Base-by-base conservation (phyloP, 2,797 vertebrate species). In the Simalia tracyae region DNA sequence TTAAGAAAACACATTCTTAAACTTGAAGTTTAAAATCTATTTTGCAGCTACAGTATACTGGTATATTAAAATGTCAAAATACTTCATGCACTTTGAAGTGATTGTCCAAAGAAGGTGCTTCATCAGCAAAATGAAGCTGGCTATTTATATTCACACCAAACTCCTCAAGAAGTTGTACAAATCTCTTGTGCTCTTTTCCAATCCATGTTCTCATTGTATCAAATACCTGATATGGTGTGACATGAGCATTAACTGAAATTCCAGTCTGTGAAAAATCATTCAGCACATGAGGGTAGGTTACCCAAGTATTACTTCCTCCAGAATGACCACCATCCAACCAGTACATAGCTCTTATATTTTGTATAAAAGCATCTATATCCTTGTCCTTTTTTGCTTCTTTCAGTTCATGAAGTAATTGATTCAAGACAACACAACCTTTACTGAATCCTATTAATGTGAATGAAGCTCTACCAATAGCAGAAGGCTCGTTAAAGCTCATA, bases 301-400 rank as follows among this genome's bases (percentile, higher is more conserved):
- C 98, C 99, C 99, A 99, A 72, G 99, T 99, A 95, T 99, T 98
- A 88, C 98, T 98, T 94, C 99, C 99, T 57, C 99, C 99, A 0
- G 99, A 98, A 96, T 99, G 99, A 1, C 99, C 99, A 1, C 99
- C 99, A 92, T 99, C 99, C 96, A 99, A 96, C 99, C 99, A 99
- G 97, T 98, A 99, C 96, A 99, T 98, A 63, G 98, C 98, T 26
- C 97, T 98, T 94, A 99, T 96, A 93, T 96, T 97, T 87, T 96
- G 96, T 46, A 99, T 93, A 91, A 99, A 99, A 95, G 95, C 88
- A 2, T 97, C 95, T 88, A 98, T 96, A 91, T 97, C 97, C 14
- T 97, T 98, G 96, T 99, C 98, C 6, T 97, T 97, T 93, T 97
- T 97, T 36, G 98, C 98, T 90, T 98, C 98, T 15, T 97, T 97